phyloP scores from a whole-genome alignment of 2,888 invertebrate species.

The Pinctada fucata region DNA sequence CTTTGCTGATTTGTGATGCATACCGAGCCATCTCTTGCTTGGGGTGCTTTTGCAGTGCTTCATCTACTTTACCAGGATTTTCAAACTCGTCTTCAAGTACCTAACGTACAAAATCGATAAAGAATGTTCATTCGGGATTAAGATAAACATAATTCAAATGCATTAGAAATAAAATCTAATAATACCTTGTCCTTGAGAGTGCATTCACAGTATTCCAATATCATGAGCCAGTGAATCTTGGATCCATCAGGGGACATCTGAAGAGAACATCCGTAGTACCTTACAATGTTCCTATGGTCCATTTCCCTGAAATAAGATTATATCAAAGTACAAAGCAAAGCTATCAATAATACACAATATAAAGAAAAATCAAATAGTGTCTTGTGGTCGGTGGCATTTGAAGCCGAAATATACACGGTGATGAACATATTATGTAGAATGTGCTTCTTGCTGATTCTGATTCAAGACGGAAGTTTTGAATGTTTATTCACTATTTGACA shows the following conservation, averaged over 20 bases:
- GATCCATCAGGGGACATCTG: slow-evolving; percentile 23
- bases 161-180: too few species aligned
- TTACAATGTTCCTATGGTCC: slow-evolving; percentile 62
- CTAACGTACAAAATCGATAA: background rate
- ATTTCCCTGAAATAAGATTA: slow-evolving; percentile 56
- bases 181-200: slow-evolving; percentile 54
- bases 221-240: slow-evolving; percentile 58
- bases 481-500: too few species aligned
- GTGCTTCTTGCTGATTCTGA: too few species aligned
- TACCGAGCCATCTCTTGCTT: slow-evolving; percentile 50
- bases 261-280: slow-evolving; percentile 60
- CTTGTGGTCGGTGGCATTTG: too few species aligned
- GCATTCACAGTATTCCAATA: slow-evolving; percentile 63
- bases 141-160: too few species aligned
- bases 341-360: too few species aligned
- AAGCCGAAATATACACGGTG: too few species aligned
- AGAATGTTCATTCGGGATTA: too few species aligned
- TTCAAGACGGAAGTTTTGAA: too few species aligned
- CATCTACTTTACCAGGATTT: slow-evolving; percentile 34
- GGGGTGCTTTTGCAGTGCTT: slow-evolving; percentile 27
- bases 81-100: slow-evolving; percentile 19
- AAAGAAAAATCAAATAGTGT: too few species aligned
- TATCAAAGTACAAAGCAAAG: too few species aligned
- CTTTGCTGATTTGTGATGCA: slow-evolving; percentile 55
- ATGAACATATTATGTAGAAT: too few species aligned